Evolutionary conservation across 2,113 vertebrate genomes (phyloP).

Genomic region (Clarias batrachus): DNA sequence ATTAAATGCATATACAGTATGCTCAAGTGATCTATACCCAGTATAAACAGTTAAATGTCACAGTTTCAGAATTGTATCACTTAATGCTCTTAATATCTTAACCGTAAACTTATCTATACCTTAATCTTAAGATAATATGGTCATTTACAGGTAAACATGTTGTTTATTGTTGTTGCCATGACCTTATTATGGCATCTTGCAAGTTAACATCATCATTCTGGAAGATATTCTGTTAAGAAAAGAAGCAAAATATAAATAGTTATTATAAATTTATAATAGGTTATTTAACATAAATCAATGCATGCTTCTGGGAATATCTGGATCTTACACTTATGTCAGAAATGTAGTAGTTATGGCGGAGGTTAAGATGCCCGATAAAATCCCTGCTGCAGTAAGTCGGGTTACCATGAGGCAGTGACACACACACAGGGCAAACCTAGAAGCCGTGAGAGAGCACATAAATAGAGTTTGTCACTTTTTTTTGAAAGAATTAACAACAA

Average conservation of each 20-base stretch:
- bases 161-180: background rate
- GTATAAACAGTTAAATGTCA: background rate
- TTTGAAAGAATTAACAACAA: no score
- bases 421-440: conserved; percentile 85
- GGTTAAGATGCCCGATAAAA: conserved; percentile 81
- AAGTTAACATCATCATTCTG: conserved; percentile 52
- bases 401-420: conserved; percentile 79
- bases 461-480: background rate
- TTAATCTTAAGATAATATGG: background rate
- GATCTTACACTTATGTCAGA: conserved; percentile 79
- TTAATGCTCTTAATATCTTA: background rate
- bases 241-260: conserved; percentile 3
- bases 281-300: background rate
- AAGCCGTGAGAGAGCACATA: conserved; percentile 34
- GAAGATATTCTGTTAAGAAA: conserved; percentile 43
- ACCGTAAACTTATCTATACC: no score
- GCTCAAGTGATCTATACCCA: no score
- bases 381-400: conserved; percentile 77
- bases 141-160: background rate
- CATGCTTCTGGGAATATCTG: background rate
- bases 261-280: background rate
- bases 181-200: conserved; percentile 49
- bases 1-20: background rate
- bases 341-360: conserved; percentile 80
- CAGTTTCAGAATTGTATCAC: background rate